Base-by-base conservation (phyloP, 1,140 invertebrate species). In the Polyergus mexicanus region DNA sequence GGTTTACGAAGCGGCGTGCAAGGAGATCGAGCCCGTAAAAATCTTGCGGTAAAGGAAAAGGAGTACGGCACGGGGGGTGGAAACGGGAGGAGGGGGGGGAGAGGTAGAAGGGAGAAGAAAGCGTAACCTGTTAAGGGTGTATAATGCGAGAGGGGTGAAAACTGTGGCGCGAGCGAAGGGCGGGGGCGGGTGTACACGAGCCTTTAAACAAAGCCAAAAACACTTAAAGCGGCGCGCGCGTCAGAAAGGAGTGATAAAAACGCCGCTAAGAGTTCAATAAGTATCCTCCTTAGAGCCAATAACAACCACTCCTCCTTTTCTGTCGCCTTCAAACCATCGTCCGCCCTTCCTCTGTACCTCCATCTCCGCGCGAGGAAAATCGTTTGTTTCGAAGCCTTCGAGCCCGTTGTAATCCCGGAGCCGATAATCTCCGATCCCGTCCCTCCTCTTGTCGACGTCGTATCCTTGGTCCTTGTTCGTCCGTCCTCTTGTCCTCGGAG, bases 251-350 rank as follows among this genome's bases (percentile, higher is more conserved):
- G 86, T 89, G 89, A 93, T 91, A 92, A 93, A 92, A 92, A 90
- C 89, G 89, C 85, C 88, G 92, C 90, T 92, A 92, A 92, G 93
- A 92, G 93, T 94, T 94, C 93, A 92, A 94, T 94, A 94, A 94
- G 94, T 94, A 94, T 94, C 90, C 93, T 94, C 85, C 92, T 94
- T 92, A 90, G 89, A 92, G 92, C 92, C 92, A 94, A 94, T 94
- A 94, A 94, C 89, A 85, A 69, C 71, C 83, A 69, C 88, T 78
- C 84, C 69, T 77, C 51, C 69, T 85, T 90, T 78, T 88, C 85
- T 60, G 63, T 80, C 88, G 85, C 68, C 83, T 38, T 84, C 44
- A 60, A 56, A 56, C 72, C 68, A 38, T 28, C 54, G 63, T 77
- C 85, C 63, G 69, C 88, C 87, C 54, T 86, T 84, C 80, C 83